These are phyloP conservation scores for Cuniculus paca DNA, from an alignment of 2,797 vertebrate genomes.

Conservation along the genomic window DNA sequence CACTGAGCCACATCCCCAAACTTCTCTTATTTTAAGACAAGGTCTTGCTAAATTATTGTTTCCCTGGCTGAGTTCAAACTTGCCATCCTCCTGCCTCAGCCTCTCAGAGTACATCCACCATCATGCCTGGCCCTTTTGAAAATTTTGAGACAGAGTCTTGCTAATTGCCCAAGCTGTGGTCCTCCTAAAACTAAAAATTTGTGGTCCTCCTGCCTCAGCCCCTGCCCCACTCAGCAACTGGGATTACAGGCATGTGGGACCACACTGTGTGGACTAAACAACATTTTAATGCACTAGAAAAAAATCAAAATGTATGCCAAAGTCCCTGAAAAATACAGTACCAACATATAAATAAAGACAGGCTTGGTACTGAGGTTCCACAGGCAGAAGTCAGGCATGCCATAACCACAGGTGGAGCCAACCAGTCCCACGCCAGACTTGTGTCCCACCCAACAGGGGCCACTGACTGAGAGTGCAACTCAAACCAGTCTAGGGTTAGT, in stretches of 20 bases:
- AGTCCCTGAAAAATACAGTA: background rate
- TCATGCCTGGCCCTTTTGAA: background rate
- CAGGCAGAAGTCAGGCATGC: background rate
- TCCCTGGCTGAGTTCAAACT: background rate
- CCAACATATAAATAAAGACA: background rate
- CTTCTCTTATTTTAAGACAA: background rate
- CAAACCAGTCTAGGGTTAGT: background rate
- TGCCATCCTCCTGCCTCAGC: background rate
- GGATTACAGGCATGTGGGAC: background rate
- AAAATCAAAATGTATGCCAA: background rate
- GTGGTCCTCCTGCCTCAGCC: background rate
- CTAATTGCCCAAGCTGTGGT: background rate
- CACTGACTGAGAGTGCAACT: background rate
- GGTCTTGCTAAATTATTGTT: background rate
- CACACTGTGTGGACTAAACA: background rate
- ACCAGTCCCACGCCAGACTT: background rate
- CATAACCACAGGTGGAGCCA: no score
- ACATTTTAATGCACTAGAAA: conserved; percentile 1
- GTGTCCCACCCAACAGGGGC: background rate
- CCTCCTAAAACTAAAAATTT: background rate
- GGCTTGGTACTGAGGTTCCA: background rate
- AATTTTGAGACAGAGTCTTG: background rate
- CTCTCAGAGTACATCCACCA: background rate
- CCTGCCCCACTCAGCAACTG: background rate
- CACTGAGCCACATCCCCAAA: background rate